Conservation (phyloP, 2,888 invertebrate genomes). For the Noctua comes region DNA sequence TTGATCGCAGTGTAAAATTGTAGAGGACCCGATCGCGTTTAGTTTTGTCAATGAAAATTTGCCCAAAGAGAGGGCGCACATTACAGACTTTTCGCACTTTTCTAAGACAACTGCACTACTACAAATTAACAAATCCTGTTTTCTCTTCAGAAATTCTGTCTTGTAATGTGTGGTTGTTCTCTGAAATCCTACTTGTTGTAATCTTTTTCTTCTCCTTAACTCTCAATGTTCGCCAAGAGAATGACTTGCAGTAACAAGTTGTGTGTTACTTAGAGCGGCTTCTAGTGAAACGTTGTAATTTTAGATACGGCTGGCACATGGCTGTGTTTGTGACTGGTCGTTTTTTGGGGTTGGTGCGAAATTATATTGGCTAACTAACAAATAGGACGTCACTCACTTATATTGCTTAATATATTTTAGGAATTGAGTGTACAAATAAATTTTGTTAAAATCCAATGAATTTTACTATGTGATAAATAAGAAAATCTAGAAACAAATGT, state of each 20-base stretch:
- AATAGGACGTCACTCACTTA: not conserved
- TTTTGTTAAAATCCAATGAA: not conserved
- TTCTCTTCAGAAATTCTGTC: not conserved
- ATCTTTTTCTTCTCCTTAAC: constrained; percentile 42
- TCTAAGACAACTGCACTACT: not conserved
- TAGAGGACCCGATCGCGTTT: not conserved
- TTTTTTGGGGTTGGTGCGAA: constrained; percentile 31
- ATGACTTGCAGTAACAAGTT: constrained; percentile 33
- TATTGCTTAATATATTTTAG: not conserved
- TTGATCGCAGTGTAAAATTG: not conserved
- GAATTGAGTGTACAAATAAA: not conserved
- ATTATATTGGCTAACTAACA: not conserved
- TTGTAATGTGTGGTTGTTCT: constrained; percentile 35
- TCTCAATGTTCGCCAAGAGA: constrained; percentile 56
- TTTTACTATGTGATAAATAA: not conserved
- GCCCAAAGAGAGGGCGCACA: constrained; percentile 34
- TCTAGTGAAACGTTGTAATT: constrained; percentile 47
- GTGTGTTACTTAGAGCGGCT: constrained; percentile 48
- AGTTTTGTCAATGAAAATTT: not conserved
- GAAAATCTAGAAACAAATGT: not conserved
- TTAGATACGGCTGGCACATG: constrained; percentile 26
- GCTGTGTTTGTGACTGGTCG: constrained; percentile 23
- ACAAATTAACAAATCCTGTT: not conserved
- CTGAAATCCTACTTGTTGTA: constrained; percentile 38
- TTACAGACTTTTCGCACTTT: constrained; percentile 23